Evolutionary conservation across 2,888 invertebrate genomes (phyloP).

Genomic region (Platycheirus albimanus): DNA sequence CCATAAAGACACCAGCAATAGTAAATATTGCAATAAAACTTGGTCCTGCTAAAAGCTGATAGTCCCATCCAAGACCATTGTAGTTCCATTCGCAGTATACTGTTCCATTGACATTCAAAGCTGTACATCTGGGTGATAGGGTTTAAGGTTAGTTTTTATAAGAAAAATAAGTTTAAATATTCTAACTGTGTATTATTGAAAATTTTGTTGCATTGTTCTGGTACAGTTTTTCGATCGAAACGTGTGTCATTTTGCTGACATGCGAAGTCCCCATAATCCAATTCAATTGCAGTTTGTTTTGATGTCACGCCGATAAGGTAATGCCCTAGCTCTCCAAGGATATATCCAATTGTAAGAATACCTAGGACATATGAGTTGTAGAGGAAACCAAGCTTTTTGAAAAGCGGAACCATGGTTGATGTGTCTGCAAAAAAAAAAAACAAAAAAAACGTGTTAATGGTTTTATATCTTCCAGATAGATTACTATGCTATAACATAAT

Average conservation of each 20-base stretch:
- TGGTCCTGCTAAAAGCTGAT: constrained; percentile 96
- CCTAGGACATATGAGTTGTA: constrained; percentile 92
- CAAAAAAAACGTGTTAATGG: not conserved
- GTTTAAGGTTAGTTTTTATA: not conserved
- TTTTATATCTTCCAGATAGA: not conserved
- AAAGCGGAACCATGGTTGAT: constrained; percentile 78
- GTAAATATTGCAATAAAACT: constrained; percentile 96
- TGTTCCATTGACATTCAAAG: constrained; percentile 87
- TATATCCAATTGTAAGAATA: constrained; percentile 91
- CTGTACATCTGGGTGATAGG: constrained; percentile 84
- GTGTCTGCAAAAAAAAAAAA: constrained; percentile 30
- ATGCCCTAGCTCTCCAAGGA: constrained; percentile 93
- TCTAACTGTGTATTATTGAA: constrained; percentile 58
- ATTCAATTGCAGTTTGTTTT: constrained; percentile 91
- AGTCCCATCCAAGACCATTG: constrained; percentile 95
- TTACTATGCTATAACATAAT: too few relatives aligned
- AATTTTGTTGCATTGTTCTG: constrained; percentile 84
- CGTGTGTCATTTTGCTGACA: constrained; percentile 90
- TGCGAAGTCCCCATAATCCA: constrained; percentile 93
- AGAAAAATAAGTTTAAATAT: not conserved
- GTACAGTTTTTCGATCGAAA: constrained; percentile 83
- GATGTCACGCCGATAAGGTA: constrained; percentile 95
- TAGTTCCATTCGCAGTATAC: constrained; percentile 95
- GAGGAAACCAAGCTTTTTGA: constrained; percentile 85
- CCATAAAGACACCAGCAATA: constrained; percentile 92